These are phyloP conservation scores for Caligus rogercresseyi DNA, from an alignment of 1,140 invertebrate genomes.

Conservation along the genomic window DNA sequence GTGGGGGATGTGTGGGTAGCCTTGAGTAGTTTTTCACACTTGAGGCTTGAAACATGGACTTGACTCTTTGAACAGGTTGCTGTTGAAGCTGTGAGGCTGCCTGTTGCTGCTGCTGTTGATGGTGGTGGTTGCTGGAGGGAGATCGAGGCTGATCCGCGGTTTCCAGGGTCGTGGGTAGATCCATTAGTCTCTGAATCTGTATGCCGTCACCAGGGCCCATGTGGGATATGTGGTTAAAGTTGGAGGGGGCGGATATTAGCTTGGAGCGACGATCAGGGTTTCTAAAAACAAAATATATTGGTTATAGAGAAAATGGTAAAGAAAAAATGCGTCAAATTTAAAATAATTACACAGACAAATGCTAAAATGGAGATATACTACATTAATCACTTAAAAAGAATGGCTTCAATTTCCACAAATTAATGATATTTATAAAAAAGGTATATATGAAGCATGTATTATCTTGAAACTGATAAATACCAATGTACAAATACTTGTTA, in stretches of 20 bases:
- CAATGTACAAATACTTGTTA: too few species aligned
- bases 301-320: neutral
- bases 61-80: slow-evolving; percentile 15
- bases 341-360: neutral
- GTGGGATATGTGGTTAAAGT: slow-evolving; percentile 96
- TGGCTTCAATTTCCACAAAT: too few species aligned
- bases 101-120: neutral
- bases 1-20: slow-evolving; percentile 17
- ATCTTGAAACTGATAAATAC: too few species aligned
- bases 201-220: slow-evolving; percentile 94
- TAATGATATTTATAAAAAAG: too few species aligned
- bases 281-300: slow-evolving; percentile 21
- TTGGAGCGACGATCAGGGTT: slow-evolving; percentile 71
- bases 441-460: too few species aligned
- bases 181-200: slow-evolving; percentile 75
- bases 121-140: neutral
- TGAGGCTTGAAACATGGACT: slow-evolving; percentile 19
- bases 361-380: neutral
- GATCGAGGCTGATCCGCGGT: slow-evolving; percentile 39
- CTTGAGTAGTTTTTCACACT: slow-evolving; percentile 5
- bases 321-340: neutral
- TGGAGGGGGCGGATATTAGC: slow-evolving; percentile 89
- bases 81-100: neutral
- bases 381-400: too few species aligned
- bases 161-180: slow-evolving; percentile 67